phyloP scores from a whole-genome alignment of 64 coral and sea anemone genomes.

The Catalaphyllia jardinei region DNA sequence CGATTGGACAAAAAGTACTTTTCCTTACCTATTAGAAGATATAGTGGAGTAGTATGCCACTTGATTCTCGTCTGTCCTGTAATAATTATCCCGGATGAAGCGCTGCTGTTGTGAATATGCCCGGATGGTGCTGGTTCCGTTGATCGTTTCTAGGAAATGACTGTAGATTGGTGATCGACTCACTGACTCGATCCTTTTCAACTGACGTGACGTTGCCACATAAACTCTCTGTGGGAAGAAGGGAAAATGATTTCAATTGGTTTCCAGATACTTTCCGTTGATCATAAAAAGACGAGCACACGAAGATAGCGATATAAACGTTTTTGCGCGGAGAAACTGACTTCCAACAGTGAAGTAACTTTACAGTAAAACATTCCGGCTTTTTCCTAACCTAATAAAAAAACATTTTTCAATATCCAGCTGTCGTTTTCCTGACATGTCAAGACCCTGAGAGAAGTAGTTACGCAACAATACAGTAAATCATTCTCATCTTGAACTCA shows the following conservation, averaged over 20 bases:
- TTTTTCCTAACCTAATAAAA: too few relatives aligned
- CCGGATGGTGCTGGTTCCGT: slow-evolving; percentile 79
- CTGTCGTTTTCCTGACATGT: too few relatives aligned
- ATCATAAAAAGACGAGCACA: too few relatives aligned
- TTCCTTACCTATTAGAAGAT: slow-evolving; percentile 60
- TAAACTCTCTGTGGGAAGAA: slow-evolving; percentile 74
- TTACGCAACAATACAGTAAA: too few relatives aligned
- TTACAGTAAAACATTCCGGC: too few relatives aligned
- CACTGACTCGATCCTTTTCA: slow-evolving; percentile 84
- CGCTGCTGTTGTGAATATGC: slow-evolving; percentile 68
- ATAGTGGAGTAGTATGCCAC: slow-evolving; percentile 74
- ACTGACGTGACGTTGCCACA: slow-evolving; percentile 81
- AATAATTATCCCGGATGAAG: slow-evolving; percentile 64
- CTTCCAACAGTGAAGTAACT: too few relatives aligned
- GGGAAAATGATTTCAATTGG: background rate
- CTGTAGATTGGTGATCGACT: slow-evolving; percentile 92
- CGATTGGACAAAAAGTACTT: background rate
- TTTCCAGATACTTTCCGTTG: too few relatives aligned
- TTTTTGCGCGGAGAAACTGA: too few relatives aligned
- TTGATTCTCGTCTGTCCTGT: slow-evolving; percentile 74
- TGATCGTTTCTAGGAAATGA: slow-evolving; percentile 85
- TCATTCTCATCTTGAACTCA: too few relatives aligned
- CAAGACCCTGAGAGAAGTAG: too few relatives aligned
- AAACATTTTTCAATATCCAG: too few relatives aligned
- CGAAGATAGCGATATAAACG: too few relatives aligned